phyloP scores from a whole-genome alignment of 2,888 invertebrate genomes.

The Macroteleia sp. region DNA sequence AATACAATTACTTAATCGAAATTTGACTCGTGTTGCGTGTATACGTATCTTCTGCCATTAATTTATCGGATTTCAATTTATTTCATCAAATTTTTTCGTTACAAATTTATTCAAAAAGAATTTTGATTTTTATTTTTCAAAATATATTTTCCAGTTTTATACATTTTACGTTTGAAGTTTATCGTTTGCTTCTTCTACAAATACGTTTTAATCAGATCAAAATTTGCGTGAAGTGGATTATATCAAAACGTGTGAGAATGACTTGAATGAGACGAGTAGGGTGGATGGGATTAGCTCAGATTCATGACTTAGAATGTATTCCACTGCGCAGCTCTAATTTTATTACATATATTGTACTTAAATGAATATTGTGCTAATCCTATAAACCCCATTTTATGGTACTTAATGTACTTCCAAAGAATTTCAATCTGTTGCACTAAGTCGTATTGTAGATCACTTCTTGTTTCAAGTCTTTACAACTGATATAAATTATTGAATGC shows the following conservation, averaged over 20 bases:
- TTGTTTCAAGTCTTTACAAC: too few species aligned
- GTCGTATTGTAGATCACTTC: slow-evolving; percentile 18
- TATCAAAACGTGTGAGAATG: slow-evolving; percentile 26
- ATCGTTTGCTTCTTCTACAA: too few species aligned
- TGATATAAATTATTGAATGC: too few species aligned
- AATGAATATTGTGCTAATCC: slow-evolving; percentile 47
- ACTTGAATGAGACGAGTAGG: slow-evolving; percentile 30
- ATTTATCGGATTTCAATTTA: too few species aligned
- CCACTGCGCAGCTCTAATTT: slow-evolving; percentile 32
- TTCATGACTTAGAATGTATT: slow-evolving; percentile 49
- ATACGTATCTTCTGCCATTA: too few species aligned
- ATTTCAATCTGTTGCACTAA: slow-evolving; percentile 46
- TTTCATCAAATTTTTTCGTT: too few species aligned
- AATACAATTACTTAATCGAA: too few species aligned
- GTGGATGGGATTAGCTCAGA: slow-evolving; percentile 27
- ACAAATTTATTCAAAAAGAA: too few species aligned
- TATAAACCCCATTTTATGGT: slow-evolving; percentile 46
- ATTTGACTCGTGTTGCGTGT: too few species aligned
- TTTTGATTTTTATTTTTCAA: too few species aligned
- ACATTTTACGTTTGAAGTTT: too few species aligned
- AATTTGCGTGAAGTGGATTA: slow-evolving; percentile 31
- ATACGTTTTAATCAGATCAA: slow-evolving; percentile 26
- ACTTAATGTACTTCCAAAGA: slow-evolving; percentile 46
- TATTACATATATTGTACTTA: slow-evolving; percentile 51
- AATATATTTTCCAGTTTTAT: too few species aligned